Conservation (phyloP, 2,797 vertebrate species). For the Distichodus sexfasciatus region DNA sequence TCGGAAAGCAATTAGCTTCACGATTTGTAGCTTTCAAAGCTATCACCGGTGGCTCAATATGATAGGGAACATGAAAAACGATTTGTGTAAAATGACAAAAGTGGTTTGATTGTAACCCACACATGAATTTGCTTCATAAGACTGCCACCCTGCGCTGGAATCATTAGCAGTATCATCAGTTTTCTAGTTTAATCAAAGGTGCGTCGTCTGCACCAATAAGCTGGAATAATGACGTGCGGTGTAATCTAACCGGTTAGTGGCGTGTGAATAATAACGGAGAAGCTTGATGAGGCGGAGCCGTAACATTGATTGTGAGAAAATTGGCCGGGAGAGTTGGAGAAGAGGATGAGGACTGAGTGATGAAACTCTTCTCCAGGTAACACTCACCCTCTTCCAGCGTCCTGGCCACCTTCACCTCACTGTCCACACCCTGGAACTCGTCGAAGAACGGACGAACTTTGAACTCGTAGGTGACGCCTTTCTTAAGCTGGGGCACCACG, state of each 20-base stretch:
- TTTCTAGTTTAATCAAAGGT: constrained; percentile 25
- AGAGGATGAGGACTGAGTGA: not conserved
- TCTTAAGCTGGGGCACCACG: constrained; percentile 88
- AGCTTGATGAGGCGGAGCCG: constrained; percentile 10
- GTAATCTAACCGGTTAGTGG: constrained; percentile 38
- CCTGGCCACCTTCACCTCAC: constrained; percentile 92
- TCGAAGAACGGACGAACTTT: constrained; percentile 98
- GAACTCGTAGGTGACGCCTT: constrained; percentile 94
- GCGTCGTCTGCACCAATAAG: constrained; percentile 1
- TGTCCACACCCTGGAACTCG: constrained; percentile 97
- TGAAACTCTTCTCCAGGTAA: not conserved
- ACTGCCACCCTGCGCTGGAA: not conserved
- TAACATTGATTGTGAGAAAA: constrained; percentile 14
- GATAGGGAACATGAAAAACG: not conserved
- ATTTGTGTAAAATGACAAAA: not conserved
- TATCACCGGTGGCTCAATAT: not conserved
- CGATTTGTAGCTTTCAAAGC: constrained; percentile 26
- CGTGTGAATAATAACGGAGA: constrained; percentile 32
- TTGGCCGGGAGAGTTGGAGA: not conserved
- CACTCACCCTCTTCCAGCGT: constrained; percentile 93
- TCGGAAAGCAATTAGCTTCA: constrained; percentile 25
- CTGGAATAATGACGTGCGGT: constrained; percentile 30
- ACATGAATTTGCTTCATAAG: not conserved
- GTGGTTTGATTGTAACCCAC: not conserved
- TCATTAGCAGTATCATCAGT: constrained; percentile 23